Conservation (phyloP, 2,888 invertebrate species). For the Brachynemurus nebulosus region DNA sequence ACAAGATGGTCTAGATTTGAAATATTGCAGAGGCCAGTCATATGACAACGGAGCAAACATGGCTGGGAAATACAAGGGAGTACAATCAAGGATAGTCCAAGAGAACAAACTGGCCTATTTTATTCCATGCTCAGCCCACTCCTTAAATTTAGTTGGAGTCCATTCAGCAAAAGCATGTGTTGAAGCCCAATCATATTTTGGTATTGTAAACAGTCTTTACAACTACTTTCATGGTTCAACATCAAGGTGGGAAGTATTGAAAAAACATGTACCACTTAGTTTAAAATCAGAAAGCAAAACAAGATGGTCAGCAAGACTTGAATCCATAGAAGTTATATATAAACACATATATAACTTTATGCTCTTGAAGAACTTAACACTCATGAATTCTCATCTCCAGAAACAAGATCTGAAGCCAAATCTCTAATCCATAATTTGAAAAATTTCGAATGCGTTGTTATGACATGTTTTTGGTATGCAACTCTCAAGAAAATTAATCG, state of each 20-base stretch:
- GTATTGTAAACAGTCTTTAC: not conserved
- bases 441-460: too few relatives aligned
- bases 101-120: not conserved
- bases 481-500: too few relatives aligned
- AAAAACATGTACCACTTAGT: not conserved
- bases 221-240: too few relatives aligned
- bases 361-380: too few relatives aligned
- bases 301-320: not conserved
- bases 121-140: conserved; percentile 5
- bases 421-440: too few relatives aligned
- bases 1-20: not conserved
- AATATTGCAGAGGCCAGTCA: not conserved
- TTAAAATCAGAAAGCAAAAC: not conserved
- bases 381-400: too few relatives aligned
- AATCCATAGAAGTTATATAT: not conserved
- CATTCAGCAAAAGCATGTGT: not conserved
- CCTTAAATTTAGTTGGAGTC: conserved; percentile 4
- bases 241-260: conserved; percentile 8
- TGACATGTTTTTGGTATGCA: too few relatives aligned
- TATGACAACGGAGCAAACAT: conserved; percentile 6
- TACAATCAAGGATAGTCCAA: conserved; percentile 4
- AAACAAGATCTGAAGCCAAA: too few relatives aligned
- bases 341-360: too few relatives aligned
- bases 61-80: conserved; percentile 9
- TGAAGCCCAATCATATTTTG: conserved; percentile 1